Evolutionary conservation across 2,888 invertebrate genomes (phyloP), one percentile per base, ranked within the genome.

Genomic region (Drosophila mercatorum): DNA sequence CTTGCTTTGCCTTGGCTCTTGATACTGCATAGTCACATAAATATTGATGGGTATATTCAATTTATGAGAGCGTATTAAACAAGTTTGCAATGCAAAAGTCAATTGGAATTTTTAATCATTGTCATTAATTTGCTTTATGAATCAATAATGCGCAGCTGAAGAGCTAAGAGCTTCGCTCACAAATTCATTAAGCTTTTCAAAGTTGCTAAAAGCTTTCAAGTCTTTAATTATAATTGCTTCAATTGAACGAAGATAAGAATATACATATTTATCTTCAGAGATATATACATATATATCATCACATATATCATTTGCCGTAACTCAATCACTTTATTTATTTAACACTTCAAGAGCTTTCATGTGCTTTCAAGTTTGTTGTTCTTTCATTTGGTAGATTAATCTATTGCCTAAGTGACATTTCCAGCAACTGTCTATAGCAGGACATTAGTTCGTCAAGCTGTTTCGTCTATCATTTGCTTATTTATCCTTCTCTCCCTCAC

Each of bases 371-470:
- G 14, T 22, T 40, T 41, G 52, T 60, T 31, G 14, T 17, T 41
- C 22, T 26, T 34, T 5, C 31, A 43, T 62, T 46, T 22, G 14
- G 22, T 6, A 12, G 36, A 41, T 38, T 51, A 44, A 65, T 64
- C 65, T 10, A 31, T 11, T 22, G 38, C 5, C 10, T 4, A 60
- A 65, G 28, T n/a, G 51, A 4, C 26, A 31, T 36, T 43, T 43
- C 2, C 5, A 49, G 31, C 53, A 12, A 49, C 47, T 55, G 10
- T 12, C 53, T 17, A 12, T 3, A 22, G 22, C n/a, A 67, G 38
- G 11, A 56, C 56, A 68, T 36, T 43, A 56, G 17, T 31, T 43
- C 49, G 31, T 51, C 43, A 53, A 55, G 65, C 38, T 26, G 22
- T 41, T 47, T 47, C 53, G 36, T 66, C 67, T 47, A 17, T 10